A percentile compares a stretch with the other conserved stretches of the same genome.
Evolutionary conservation across 2,113 vertebrate species (phyloP).

Genomic region (Dromas ardeola): DNA sequence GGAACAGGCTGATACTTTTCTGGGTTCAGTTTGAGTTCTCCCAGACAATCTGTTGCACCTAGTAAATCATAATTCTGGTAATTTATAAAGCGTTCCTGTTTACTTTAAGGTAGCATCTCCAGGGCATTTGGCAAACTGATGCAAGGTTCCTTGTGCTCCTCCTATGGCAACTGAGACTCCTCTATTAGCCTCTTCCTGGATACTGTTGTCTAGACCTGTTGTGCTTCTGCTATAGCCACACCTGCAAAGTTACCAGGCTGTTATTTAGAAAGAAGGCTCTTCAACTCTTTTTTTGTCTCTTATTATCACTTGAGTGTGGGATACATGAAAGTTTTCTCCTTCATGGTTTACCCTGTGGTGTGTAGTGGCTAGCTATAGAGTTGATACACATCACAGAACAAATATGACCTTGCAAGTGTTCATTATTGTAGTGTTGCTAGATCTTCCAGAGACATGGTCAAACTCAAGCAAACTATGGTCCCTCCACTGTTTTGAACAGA

Average conservation of each 20-base stretch:
- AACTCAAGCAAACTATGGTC: background rate
- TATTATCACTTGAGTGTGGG: background rate
- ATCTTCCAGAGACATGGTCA: background rate
- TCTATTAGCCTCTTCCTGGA: background rate
- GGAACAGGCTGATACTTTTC: background rate
- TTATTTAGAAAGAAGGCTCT: background rate
- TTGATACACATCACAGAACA: background rate
- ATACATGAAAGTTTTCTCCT: background rate
- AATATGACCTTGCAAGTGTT: background rate
- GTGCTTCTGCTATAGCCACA: background rate
- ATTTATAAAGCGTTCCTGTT: background rate
- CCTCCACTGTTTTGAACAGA: background rate
- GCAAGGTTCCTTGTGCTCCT: background rate
- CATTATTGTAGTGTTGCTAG: background rate
- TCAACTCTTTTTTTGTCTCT: background rate
- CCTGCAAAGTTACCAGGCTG: background rate
- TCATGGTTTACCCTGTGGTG: background rate
- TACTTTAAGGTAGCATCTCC: background rate
- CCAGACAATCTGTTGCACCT: background rate
- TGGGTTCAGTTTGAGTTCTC: background rate
- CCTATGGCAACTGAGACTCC: background rate
- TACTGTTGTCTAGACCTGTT: background rate
- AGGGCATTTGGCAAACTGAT: conserved; percentile 2
- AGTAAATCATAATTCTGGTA: background rate
- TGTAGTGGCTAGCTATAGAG: background rate